Conservation (phyloP, 2,113 vertebrate species). For the Cochlearius cochlearius region DNA sequence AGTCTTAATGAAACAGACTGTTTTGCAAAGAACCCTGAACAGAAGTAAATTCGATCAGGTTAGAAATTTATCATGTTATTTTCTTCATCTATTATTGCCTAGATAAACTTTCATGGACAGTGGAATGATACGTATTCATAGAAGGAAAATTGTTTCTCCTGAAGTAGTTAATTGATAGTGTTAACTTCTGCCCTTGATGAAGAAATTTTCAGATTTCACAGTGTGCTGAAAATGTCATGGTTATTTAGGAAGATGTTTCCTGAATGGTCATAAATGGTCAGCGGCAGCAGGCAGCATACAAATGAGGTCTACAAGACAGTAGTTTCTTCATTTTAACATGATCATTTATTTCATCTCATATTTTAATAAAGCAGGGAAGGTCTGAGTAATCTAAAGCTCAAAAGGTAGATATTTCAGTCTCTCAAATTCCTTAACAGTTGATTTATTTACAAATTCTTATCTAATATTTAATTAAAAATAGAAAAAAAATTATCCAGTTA, state of each 20-base stretch:
- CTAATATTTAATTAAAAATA: background rate
- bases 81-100: conserved; percentile 14
- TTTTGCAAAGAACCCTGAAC: conserved; percentile 28
- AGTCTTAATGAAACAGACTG: background rate
- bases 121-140: background rate
- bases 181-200: background rate
- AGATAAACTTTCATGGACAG: background rate
- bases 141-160: background rate
- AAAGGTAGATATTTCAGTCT: background rate
- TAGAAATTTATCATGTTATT: background rate
- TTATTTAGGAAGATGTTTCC: background rate
- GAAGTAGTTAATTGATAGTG: background rate
- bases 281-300: background rate
- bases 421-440: background rate
- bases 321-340: background rate
- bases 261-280: background rate
- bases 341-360: background rate
- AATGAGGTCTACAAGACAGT: background rate
- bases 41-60: background rate
- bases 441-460: background rate
- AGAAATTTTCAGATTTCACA: background rate
- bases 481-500: background rate
- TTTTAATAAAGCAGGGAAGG: background rate
- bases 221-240: background rate
- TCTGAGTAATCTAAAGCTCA: background rate